Evolutionary conservation across 2,113 vertebrate species (phyloP).

Genomic region (Emydura subglobosa): DNA sequence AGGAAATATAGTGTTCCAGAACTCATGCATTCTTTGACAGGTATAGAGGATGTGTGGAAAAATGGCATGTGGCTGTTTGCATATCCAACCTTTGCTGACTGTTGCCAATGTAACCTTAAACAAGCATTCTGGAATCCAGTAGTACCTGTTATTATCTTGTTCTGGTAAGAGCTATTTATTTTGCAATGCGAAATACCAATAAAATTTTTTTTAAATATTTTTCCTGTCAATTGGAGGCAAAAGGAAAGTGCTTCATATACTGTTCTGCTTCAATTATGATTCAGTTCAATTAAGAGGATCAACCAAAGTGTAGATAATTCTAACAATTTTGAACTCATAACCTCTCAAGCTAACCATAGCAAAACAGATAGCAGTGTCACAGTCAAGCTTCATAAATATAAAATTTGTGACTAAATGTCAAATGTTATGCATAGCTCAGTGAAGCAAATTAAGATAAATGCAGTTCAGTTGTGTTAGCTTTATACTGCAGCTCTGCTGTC

Average conservation of each 20-base stretch:
- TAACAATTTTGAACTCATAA: slow-evolving; percentile 20
- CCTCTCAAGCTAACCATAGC: slow-evolving; percentile 29
- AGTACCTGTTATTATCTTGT: no score
- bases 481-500: slow-evolving; percentile 15
- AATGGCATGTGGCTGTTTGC: background rate
- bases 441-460: slow-evolving; percentile 68
- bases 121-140: background rate
- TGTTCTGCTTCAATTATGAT: background rate
- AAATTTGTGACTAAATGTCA: slow-evolving; percentile 47
- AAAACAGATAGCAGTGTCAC: slow-evolving; percentile 6
- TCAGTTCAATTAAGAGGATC: slow-evolving; percentile 5
- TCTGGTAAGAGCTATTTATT: background rate
- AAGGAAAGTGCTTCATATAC: background rate
- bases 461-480: slow-evolving; percentile 43
- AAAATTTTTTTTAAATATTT: background rate
- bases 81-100: background rate
- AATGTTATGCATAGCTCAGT: slow-evolving; percentile 49
- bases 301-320: background rate
- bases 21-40: background rate
- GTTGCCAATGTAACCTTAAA: background rate
- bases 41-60: background rate
- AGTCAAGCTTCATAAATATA: slow-evolving; percentile 29
- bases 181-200: background rate
- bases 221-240: background rate
- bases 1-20: background rate